phyloP scores from a whole-genome alignment of 2,113 vertebrate species.

The Syngnathus scovelli region DNA sequence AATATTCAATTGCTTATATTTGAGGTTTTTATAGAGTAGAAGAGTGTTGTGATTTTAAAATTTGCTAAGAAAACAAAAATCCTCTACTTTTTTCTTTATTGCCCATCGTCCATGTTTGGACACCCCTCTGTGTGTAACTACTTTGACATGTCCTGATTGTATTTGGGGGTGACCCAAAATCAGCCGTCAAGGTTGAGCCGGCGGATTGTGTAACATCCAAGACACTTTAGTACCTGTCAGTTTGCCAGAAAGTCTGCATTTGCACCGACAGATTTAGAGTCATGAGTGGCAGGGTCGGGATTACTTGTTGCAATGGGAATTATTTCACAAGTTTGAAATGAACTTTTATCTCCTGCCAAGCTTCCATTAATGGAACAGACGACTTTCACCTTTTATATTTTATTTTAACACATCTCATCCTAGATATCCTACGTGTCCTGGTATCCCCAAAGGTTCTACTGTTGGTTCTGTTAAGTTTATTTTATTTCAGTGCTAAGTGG shows the following conservation, averaged over 20 bases:
- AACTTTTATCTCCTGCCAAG: slow-evolving; percentile 41
- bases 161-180: slow-evolving; percentile 51
- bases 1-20: too few relatives aligned
- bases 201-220: background rate
- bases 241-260: background rate
- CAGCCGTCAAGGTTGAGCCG: slow-evolving; percentile 43
- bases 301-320: slow-evolving; percentile 16
- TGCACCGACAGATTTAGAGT: background rate
- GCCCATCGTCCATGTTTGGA: slow-evolving; percentile 6
- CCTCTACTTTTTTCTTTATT: too few relatives aligned
- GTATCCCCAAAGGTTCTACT: background rate
- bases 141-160: slow-evolving; percentile 29
- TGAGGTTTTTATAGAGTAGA: too few relatives aligned
- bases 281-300: slow-evolving; percentile 1
- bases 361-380: slow-evolving; percentile 19
- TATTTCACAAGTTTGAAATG: slow-evolving; percentile 32
- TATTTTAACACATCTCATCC: background rate
- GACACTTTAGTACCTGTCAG: background rate
- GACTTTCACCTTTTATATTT: slow-evolving; percentile 38
- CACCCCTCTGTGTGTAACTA: slow-evolving; percentile 34
- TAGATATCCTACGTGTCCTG: background rate
- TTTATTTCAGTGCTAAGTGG: too few relatives aligned
- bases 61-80: too few relatives aligned
- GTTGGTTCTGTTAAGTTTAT: background rate
- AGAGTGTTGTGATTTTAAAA: too few relatives aligned